phyloP scores from a whole-genome alignment of 2,888 invertebrate species.

The Callinectes sapidus region DNA sequence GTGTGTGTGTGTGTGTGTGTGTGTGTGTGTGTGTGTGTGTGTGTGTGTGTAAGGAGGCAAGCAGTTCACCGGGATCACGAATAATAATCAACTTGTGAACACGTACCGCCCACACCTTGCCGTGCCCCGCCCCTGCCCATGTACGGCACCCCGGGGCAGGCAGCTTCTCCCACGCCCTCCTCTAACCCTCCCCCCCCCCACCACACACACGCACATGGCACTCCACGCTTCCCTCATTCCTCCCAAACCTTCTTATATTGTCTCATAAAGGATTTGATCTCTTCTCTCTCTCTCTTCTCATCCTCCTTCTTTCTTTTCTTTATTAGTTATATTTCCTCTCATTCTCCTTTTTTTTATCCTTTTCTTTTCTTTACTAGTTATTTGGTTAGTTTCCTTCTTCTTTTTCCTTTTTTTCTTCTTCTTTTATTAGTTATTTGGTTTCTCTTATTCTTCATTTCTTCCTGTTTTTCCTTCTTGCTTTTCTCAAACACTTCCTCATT shows the following conservation, averaged over 20 bases:
- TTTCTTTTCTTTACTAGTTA: no score
- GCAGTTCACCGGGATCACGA: neutral
- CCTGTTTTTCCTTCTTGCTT: no score
- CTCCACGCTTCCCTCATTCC: neutral
- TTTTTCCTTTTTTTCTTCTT: no score
- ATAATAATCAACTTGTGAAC: neutral
- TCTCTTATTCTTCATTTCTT: no score
- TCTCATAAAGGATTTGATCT: neutral
- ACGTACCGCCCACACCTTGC: neutral
- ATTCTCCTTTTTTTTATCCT: no score
- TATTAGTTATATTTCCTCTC: no score
- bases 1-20: constrained; percentile 12
- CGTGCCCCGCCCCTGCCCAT: neutral
- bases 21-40: constrained; percentile 23
- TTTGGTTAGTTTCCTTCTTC: no score
- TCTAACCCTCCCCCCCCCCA: neutral
- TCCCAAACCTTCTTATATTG: neutral
- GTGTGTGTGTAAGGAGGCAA: neutral
- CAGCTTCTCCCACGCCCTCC: constrained; percentile 13
- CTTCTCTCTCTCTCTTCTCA: no score
- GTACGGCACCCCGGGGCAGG: neutral
- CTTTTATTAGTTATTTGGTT: no score
- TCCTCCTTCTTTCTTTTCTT: no score
- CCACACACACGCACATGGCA: neutral
- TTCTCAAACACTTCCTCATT: no score